phyloP scores from a whole-genome alignment of 2,888 invertebrate species.

The Liopterus haemorrhoidalis region DNA sequence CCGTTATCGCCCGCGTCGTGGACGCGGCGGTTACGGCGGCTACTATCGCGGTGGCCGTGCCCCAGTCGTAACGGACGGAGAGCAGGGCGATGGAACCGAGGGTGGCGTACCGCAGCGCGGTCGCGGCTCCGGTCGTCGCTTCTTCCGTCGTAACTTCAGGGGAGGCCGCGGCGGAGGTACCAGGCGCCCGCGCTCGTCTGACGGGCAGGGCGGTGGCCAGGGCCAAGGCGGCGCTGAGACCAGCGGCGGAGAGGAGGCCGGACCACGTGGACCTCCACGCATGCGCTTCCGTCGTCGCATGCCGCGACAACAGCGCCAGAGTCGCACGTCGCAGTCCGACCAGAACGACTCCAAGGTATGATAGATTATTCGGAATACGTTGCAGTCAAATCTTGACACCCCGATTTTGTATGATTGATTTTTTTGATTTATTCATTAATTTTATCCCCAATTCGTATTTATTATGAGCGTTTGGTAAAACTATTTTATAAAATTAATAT shows the following conservation, averaged over 20 bases:
- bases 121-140: constrained; percentile 51
- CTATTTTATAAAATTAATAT: too few relatives aligned
- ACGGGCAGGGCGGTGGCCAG: constrained; percentile 49
- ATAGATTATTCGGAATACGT: too few relatives aligned
- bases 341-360: constrained; percentile 40
- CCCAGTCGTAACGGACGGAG: constrained; percentile 42
- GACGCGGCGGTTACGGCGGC: constrained; percentile 39
- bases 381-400: too few relatives aligned
- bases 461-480: too few relatives aligned
- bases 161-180: constrained; percentile 57
- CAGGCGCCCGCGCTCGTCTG: constrained; percentile 50
- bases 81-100: constrained; percentile 40
- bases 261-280: constrained; percentile 44
- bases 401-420: too few relatives aligned
- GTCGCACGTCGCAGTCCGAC: constrained; percentile 45
- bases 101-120: constrained; percentile 46
- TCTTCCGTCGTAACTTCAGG: constrained; percentile 57
- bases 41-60: constrained; percentile 43
- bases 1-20: constrained; percentile 49
- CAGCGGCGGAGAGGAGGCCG: constrained; percentile 43
- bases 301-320: constrained; percentile 34
- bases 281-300: constrained; percentile 46
- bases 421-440: too few relatives aligned
- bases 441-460: too few relatives aligned
- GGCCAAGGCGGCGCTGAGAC: constrained; percentile 45